These are phyloP conservation scores for Triops longicaudatus DNA, from an alignment of 1,140 invertebrate species.

Conservation along the genomic window DNA sequence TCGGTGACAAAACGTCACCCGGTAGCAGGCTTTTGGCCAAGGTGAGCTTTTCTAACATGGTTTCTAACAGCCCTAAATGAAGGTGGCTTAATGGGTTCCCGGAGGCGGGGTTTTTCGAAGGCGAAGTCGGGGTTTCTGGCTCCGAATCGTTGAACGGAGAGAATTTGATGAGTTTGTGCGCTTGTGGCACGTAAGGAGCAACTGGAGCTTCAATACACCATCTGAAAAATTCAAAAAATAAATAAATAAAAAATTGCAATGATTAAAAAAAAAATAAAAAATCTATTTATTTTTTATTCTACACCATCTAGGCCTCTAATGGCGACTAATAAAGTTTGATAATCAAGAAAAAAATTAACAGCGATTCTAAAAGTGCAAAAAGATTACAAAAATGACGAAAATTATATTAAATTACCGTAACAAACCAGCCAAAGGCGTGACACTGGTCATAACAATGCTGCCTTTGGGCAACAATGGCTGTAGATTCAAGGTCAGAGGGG, in stretches of 20 bases:
- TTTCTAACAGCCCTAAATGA: constrained; percentile 29
- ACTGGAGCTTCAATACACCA: constrained; percentile 57
- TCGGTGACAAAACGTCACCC: constrained; percentile 29
- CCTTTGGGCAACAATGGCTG: constrained; percentile 60
- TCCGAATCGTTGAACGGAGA: constrained; percentile 13
- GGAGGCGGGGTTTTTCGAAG: neutral
- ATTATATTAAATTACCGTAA: constrained; percentile 41
- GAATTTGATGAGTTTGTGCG: constrained; percentile 3
- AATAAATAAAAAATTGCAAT: neutral
- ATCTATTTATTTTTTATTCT: no score
- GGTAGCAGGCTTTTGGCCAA: constrained; percentile 25
- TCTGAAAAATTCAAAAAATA: constrained; percentile 33
- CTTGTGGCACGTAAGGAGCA: neutral
- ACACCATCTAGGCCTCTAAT: no score
- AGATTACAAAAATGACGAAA: neutral
- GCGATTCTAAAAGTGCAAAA: no score
- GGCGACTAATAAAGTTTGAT: no score
- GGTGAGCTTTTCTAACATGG: constrained; percentile 28
- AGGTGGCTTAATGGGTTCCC: constrained; percentile 25
- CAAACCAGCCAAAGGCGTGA: constrained; percentile 67
- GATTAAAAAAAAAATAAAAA: no score
- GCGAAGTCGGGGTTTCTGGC: neutral
- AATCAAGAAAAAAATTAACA: no score
- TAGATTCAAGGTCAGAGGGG: constrained; percentile 51
- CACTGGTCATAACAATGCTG: constrained; percentile 69